A percentile compares a stretch with the other conserved stretches of the same genome.
Evolutionary conservation across 2,888 invertebrate genomes (phyloP).

Genomic region (Alentia gelatinosa): DNA sequence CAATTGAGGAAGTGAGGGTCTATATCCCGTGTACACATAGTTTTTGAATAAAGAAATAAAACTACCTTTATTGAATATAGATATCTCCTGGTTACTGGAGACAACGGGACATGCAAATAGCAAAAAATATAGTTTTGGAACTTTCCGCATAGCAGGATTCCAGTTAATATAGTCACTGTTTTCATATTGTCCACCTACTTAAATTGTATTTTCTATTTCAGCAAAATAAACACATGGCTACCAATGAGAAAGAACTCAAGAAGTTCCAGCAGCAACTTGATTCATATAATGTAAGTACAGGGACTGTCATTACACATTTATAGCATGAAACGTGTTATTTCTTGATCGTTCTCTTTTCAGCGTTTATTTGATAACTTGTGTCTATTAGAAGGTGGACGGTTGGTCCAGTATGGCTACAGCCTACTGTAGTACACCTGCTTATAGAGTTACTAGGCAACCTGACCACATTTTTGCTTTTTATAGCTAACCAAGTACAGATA

Average conservation of each 20-base stretch:
- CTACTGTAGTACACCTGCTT: too few species aligned
- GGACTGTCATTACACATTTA: neutral
- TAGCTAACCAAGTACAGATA: too few species aligned
- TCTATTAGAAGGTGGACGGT: neutral
- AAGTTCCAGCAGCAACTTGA: conserved; percentile 76
- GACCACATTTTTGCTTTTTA: too few species aligned
- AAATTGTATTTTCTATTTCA: conserved; percentile 63
- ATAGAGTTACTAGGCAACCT: too few species aligned
- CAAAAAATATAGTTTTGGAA: neutral
- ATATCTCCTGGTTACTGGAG: too few species aligned
- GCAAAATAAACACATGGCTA: conserved; percentile 77
- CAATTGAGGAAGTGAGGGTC: neutral
- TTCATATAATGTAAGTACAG: conserved; percentile 76
- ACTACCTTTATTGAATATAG: too few species aligned
- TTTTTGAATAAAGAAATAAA: neutral
- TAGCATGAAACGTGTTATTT: too few species aligned
- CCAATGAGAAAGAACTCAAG: conserved; percentile 81
- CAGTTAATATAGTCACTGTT: neutral
- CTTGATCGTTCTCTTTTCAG: too few species aligned
- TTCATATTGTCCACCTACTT: neutral
- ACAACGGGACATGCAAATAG: too few species aligned
- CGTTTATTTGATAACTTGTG: too few species aligned
- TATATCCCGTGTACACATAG: neutral
- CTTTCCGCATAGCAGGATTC: neutral
- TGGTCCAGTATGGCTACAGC: too few species aligned